Conservation (phyloP, 2,888 invertebrate species). For the Pegoplata infirma region DNA sequence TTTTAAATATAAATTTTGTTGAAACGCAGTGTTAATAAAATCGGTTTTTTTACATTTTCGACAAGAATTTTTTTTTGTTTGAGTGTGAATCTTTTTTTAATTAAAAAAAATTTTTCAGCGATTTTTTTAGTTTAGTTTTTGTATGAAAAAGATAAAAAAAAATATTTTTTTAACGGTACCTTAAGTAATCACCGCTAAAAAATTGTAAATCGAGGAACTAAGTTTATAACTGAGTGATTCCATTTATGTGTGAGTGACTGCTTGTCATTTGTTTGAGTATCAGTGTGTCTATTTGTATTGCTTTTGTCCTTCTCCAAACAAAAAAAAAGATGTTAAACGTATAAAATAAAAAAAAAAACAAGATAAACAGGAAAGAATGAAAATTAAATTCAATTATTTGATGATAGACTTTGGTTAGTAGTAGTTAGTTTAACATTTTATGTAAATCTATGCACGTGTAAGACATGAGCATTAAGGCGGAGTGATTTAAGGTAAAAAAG, state of each 20-base stretch:
- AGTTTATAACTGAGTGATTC: neutral
- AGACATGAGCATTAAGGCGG: constrained; percentile 29
- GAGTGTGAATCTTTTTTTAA: no score
- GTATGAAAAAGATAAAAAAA: no score
- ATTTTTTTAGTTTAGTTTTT: no score
- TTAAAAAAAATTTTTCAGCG: no score
- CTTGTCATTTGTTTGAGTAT: neutral
- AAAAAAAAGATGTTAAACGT: neutral
- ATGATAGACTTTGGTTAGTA: constrained; percentile 26
- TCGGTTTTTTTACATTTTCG: no score
- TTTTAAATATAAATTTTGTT: no score
- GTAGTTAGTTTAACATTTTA: constrained; percentile 21
- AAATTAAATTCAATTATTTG: constrained; percentile 41
- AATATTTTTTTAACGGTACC: no score
- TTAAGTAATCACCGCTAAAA: no score
- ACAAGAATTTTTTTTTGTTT: no score
- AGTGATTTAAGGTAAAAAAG: no score
- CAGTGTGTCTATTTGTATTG: neutral
- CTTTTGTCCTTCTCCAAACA: neutral
- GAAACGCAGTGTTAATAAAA: no score
- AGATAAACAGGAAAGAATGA: neutral
- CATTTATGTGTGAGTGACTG: neutral
- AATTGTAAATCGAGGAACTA: neutral
- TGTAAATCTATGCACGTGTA: constrained; percentile 43
- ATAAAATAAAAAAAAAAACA: neutral